Conservation (phyloP, 2,797 vertebrate genomes). For the Avahi laniger region DNA sequence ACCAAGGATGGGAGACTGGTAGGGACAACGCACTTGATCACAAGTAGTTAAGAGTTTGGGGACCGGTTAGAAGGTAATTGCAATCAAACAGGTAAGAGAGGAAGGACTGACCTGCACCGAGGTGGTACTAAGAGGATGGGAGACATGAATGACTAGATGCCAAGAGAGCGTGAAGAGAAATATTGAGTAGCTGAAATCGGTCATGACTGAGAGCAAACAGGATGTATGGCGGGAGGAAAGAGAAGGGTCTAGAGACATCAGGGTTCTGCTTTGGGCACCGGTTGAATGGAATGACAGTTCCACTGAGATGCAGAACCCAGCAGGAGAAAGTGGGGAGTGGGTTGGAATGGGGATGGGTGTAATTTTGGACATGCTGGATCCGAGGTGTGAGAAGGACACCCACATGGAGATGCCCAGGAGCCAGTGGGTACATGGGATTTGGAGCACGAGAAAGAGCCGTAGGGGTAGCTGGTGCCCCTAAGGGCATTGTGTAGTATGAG, state of each 20-base stretch:
- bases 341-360: not conserved
- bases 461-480: not conserved
- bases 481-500: accelerated
- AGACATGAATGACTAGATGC: not conserved
- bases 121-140: not conserved
- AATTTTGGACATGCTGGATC: not conserved
- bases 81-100: not conserved
- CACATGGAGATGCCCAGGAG: not conserved
- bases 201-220: not conserved
- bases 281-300: not conserved
- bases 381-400: not conserved
- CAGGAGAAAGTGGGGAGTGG: not conserved
- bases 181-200: not conserved
- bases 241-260: not conserved
- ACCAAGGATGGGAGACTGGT: not conserved
- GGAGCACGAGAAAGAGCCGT: not conserved
- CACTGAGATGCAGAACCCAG: not conserved
- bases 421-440: not conserved
- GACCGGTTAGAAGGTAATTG: not conserved
- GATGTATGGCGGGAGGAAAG: not conserved
- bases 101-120: not conserved
- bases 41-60: not conserved
- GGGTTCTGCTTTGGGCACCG: not conserved
- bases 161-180: not conserved
- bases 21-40: not conserved